A percentile compares a stretch with the other conserved stretches of the same genome.
These are phyloP conservation scores for Drosophila buzzatii DNA, from an alignment of 2,888 invertebrate species.

Conservation along the genomic window DNA sequence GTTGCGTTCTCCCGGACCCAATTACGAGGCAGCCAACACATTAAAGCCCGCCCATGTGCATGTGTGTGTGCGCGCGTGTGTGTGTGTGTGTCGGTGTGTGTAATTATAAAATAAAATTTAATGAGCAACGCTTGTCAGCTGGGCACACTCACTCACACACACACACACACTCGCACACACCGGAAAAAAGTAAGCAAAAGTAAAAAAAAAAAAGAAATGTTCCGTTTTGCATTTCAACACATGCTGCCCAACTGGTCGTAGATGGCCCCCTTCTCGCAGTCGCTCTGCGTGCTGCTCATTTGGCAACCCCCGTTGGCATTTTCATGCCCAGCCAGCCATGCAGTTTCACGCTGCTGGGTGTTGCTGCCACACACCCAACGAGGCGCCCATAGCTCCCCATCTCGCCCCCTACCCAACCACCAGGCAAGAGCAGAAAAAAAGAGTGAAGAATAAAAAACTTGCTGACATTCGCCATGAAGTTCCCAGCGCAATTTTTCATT, in stretches of 20 bases:
- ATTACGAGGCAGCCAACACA: conserved; percentile 69
- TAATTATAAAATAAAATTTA: conserved; percentile 81
- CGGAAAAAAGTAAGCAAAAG: conserved; percentile 12
- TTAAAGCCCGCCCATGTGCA: conserved; percentile 57
- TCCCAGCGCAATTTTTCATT: conserved; percentile 38
- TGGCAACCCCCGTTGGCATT: conserved; percentile 34
- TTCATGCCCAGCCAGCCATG: conserved; percentile 73
- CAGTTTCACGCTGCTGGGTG: conserved; percentile 74
- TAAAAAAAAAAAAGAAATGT: conserved; percentile 24
- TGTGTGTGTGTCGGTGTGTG: conserved; percentile 70
- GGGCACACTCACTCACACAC: conserved; percentile 8
- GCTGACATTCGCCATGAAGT: conserved; percentile 75
- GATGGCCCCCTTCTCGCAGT: not conserved
- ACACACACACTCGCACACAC: conserved; percentile 2
- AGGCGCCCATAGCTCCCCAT: conserved; percentile 11
- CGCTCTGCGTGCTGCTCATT: not conserved
- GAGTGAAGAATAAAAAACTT: conserved; percentile 32
- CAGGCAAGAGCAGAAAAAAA: not conserved
- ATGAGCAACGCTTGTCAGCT: conserved; percentile 76
- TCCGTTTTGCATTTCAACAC: conserved; percentile 76
- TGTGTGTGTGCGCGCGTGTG: conserved; percentile 41
- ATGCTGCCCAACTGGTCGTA: conserved; percentile 44
- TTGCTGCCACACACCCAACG: conserved; percentile 53
- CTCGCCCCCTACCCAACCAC: conserved; percentile 15
- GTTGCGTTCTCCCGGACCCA: conserved; percentile 59